Evolutionary conservation across 2,113 vertebrate genomes (phyloP).

Genomic region (Stigmatopora nigra): DNA sequence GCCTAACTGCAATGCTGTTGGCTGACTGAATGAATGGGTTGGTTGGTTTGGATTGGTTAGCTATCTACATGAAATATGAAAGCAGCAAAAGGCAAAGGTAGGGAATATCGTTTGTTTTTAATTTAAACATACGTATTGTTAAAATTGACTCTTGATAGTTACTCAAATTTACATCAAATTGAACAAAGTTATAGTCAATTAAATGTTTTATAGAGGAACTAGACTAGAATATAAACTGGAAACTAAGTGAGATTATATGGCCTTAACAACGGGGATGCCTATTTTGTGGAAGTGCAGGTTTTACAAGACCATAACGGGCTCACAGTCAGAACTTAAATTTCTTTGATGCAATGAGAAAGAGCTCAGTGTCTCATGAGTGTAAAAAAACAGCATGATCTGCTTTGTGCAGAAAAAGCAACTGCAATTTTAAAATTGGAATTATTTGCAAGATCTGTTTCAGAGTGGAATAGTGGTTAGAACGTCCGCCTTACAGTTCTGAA

Average conservation of each 20-base stretch:
- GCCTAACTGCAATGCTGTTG: too few species aligned
- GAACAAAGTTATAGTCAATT: conserved; percentile 26
- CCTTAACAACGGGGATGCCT: conserved; percentile 36
- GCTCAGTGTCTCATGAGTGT: conserved; percentile 22
- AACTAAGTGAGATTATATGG: conserved; percentile 22
- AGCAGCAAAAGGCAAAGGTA: neutral
- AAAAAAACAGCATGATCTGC: conserved; percentile 11
- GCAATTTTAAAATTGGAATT: neutral
- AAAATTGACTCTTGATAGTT: neutral
- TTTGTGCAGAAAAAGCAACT: neutral
- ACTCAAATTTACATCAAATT: conserved; percentile 17
- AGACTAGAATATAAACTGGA: conserved; percentile 35
- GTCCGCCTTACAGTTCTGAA: too few species aligned
- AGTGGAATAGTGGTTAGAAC: too few species aligned
- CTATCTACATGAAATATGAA: neutral
- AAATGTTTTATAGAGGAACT: conserved; percentile 26
- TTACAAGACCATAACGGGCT: conserved; percentile 26
- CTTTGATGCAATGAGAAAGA: conserved; percentile 29
- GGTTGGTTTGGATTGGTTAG: neutral
- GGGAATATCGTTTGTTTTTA: neutral
- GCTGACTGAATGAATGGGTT: neutral
- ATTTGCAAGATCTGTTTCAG: neutral
- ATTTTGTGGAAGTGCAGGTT: conserved; percentile 4
- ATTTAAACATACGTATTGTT: too few species aligned
- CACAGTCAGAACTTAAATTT: conserved; percentile 26